phyloP scores from a whole-genome alignment of 2,888 invertebrate genomes.

The Taenaris catops region DNA sequence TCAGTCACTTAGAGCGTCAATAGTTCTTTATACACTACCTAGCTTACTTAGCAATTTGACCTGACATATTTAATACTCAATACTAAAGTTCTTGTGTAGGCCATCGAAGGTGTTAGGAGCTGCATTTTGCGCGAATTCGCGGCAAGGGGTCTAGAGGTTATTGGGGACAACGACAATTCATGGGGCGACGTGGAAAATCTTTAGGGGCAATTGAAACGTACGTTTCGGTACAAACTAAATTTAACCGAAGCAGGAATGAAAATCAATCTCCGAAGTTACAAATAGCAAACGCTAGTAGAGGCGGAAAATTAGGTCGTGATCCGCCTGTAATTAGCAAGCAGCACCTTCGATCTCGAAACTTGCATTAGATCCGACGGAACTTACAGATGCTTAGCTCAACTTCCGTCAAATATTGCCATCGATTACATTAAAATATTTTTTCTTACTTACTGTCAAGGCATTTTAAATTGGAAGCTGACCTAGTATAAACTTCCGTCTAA shows the following conservation, averaged over 20 bases:
- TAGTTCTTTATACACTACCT: too few relatives aligned
- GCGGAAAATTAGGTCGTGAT: constrained; percentile 17
- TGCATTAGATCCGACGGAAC: constrained; percentile 12
- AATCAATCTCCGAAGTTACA: constrained; percentile 16
- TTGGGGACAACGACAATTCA: constrained; percentile 11
- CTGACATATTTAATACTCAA: not conserved
- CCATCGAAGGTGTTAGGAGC: not conserved
- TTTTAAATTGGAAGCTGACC: too few relatives aligned
- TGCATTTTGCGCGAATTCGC: too few relatives aligned
- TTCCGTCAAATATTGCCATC: too few relatives aligned
- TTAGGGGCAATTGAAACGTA: not conserved
- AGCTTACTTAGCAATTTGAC: too few relatives aligned
- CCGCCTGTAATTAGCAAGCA: constrained; percentile 12
- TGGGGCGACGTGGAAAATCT: not conserved
- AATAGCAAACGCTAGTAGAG: constrained; percentile 13
- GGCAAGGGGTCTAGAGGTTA: constrained; percentile 21
- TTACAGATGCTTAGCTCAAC: too few relatives aligned
- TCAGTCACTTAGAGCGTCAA: too few relatives aligned
- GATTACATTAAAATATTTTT: too few relatives aligned
- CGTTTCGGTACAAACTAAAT: constrained; percentile 1
- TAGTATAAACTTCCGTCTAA: too few relatives aligned
- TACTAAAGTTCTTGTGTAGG: not conserved
- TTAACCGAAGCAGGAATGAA: constrained; percentile 13
- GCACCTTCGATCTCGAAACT: constrained; percentile 12
- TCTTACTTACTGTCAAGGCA: too few relatives aligned